phyloP scores from a whole-genome alignment of 2,888 invertebrate genomes.

The Agrypnus murinus region DNA sequence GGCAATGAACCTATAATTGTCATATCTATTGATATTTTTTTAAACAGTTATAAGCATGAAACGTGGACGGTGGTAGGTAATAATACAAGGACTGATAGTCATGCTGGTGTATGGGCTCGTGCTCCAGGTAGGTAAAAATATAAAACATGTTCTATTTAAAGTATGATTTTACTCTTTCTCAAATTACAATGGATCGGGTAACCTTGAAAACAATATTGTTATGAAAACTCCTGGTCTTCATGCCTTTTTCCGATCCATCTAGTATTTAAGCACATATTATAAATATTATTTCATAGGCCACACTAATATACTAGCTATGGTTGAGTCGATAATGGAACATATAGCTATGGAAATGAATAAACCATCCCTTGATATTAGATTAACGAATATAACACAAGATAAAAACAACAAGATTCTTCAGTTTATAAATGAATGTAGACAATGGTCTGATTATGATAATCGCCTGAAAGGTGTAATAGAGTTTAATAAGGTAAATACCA shows the following conservation, averaged over 20 bases:
- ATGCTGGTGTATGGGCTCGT: conserved; percentile 78
- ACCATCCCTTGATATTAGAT: conserved; percentile 76
- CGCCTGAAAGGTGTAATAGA: conserved; percentile 69
- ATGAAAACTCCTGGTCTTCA: no score
- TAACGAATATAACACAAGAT: conserved; percentile 72
- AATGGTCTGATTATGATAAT: conserved; percentile 3
- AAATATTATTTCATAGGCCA: conserved; percentile 70
- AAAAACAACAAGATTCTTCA: conserved; percentile 59
- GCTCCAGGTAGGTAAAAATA: conserved; percentile 76
- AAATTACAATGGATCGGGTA: no score
- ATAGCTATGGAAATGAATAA: conserved; percentile 74
- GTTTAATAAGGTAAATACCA: conserved; percentile 76
- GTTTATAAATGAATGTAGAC: conserved; percentile 64
- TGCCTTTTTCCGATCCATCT: no score
- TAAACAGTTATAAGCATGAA: conserved; percentile 78
- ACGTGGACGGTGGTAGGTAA: conserved; percentile 71
- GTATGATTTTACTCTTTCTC: neutral
- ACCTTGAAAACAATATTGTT: no score
- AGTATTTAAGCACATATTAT: no score
- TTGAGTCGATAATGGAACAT: conserved; percentile 81
- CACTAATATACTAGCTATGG: conserved; percentile 77
- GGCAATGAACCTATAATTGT: conserved; percentile 73
- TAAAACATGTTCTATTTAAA: neutral
- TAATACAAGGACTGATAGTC: conserved; percentile 76
- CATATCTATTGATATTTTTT: conserved; percentile 65